phyloP scores from a whole-genome alignment of 92 coral and sea anemone species.

The Micromussa lordhowensis region DNA sequence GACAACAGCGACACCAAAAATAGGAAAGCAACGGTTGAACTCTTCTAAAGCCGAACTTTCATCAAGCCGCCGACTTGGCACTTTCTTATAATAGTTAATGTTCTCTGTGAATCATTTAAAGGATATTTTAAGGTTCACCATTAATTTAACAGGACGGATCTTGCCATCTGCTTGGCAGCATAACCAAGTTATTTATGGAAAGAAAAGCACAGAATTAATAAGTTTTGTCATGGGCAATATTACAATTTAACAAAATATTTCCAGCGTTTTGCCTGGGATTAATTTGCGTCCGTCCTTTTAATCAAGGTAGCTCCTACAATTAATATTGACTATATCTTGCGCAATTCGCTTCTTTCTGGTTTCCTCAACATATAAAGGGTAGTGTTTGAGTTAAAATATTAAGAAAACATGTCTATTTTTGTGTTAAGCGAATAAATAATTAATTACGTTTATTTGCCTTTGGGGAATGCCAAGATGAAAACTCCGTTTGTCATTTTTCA shows the following conservation, averaged over 20 bases:
- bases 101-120: not conserved
- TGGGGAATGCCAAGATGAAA: not conserved
- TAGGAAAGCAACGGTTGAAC: not conserved
- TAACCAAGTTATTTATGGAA: not conserved
- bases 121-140: not conserved
- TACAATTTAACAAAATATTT: not conserved
- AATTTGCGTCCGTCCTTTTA: not conserved
- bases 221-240: not conserved
- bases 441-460: not conserved
- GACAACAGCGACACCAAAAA: not conserved
- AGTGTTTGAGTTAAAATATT: not conserved
- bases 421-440: not conserved
- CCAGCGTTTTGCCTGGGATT: not conserved
- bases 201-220: not conserved
- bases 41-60: not conserved
- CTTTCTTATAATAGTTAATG: not conserved
- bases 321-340: not conserved
- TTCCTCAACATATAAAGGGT: not conserved
- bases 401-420: conserved; percentile 14
- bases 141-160: conserved; percentile 2
- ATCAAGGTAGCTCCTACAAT: not conserved
- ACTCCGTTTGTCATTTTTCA: not conserved
- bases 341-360: not conserved
- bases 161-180: not conserved
- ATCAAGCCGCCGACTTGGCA: not conserved